Evolutionary conservation across 2,888 invertebrate species (phyloP).

Genomic region (Pandemis heparana): DNA sequence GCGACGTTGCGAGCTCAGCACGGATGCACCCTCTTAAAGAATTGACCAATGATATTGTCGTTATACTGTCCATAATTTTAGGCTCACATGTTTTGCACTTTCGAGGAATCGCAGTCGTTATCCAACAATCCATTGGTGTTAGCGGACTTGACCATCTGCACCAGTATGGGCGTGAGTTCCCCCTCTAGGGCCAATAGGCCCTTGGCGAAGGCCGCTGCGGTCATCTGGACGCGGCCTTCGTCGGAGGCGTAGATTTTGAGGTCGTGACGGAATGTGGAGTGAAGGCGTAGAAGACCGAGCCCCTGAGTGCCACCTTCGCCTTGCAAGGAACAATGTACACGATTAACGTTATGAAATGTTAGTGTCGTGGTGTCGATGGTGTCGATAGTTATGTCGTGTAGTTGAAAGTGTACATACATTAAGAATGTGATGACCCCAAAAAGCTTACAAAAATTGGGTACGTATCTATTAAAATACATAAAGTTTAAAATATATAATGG

Average conservation of each 20-base stretch:
- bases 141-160: constrained; percentile 99
- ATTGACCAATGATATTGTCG: too few relatives aligned
- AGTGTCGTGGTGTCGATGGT: too few relatives aligned
- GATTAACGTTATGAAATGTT: background rate
- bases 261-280: constrained; percentile 99
- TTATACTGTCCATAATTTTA: too few relatives aligned
- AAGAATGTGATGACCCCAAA: background rate
- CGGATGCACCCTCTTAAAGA: too few relatives aligned
- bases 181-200: constrained; percentile 98
- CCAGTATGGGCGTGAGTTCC: constrained; percentile 98
- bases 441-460: background rate
- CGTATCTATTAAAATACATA: too few relatives aligned
- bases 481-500: too few relatives aligned
- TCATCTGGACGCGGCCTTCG: constrained; percentile 99
- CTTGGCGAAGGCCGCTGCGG: constrained; percentile 99
- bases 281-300: constrained; percentile 95
- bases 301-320: constrained; percentile 97
- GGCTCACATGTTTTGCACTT: constrained; percentile 95
- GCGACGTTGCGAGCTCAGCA: too few relatives aligned
- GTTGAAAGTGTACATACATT: background rate
- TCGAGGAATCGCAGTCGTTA: constrained; percentile 98
- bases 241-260: constrained; percentile 99
- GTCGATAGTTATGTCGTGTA: background rate
- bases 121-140: constrained; percentile 99
- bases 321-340: constrained; percentile 56